Base-by-base conservation (phyloP, 2,888 invertebrate species). In the Drymonia ruficornis region DNA sequence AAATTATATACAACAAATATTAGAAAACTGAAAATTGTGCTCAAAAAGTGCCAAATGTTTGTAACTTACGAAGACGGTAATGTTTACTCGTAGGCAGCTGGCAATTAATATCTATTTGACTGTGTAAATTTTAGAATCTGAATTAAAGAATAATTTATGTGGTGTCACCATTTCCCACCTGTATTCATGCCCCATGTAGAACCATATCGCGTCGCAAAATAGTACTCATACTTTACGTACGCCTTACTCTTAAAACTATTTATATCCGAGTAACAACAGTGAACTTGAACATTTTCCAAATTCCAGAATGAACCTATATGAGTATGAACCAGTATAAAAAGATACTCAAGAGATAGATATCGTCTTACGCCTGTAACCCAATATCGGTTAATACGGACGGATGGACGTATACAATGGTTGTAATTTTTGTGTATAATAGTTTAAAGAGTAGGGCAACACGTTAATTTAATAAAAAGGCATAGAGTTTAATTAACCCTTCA, bases 21-120 rank as follows among this genome's bases (percentile, higher is more conserved):
- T 18, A 52, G 18, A n/a, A 54, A 44, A 54, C 48, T 52, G 42
- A 53, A 53, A 61, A 58, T 63, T 59, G 72, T 78, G 80, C 79
- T 80, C 78, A 80, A 76, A 48, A 69, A 63, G 79, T 80, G 80
- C 79, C 78, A 80, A 80, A 70, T 46, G 52, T 47, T 63, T 55
- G 52, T 60, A 55, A 60, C 53, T 55, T 54, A 62, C 46, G 38
- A 63, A 54, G 56, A 60, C 52, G 59, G 54, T 62, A 50, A 60
- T 47, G 50, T 53, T 49, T 55, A 54, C 46, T 54, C 53, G 15
- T 44, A 57, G 44, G 59, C 64, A 66, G 65, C 63, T 71, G 64
- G 61, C 49, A 61, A 64, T 63, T 56, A 61, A 61, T 56, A 19
- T 57, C 53, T 53, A 16, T 59, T 47, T 52, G 13, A 56, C 55